Conservation (phyloP, 2,888 invertebrate species). For the Steinernema hermaphroditum region DNA sequence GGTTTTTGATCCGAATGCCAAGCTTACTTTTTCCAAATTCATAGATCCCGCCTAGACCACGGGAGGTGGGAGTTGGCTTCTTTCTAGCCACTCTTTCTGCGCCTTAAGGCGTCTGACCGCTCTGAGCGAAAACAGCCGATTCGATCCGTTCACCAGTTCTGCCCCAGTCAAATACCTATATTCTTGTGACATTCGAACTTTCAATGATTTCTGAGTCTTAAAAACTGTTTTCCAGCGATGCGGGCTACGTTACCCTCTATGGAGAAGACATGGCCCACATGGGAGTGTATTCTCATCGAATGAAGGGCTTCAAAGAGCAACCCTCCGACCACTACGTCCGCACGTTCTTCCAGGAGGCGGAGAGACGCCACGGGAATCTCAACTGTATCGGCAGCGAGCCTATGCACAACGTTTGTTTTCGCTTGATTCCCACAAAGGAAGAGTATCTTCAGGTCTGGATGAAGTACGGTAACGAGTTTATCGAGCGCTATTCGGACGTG, state of each 20-base stretch:
- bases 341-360: slow-evolving; percentile 77
- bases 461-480: slow-evolving; percentile 60
- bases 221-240: too few relatives aligned
- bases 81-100: too few relatives aligned
- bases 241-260: slow-evolving; percentile 75
- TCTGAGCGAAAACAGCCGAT: too few relatives aligned
- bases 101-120: too few relatives aligned
- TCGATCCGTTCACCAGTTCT: too few relatives aligned
- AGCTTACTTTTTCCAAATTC: too few relatives aligned
- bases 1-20: too few relatives aligned
- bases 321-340: slow-evolving; percentile 90
- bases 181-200: too few relatives aligned
- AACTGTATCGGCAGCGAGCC: slow-evolving; percentile 78
- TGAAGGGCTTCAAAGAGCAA: slow-evolving; percentile 80
- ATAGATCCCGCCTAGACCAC: too few relatives aligned
- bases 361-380: slow-evolving; percentile 67
- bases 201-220: too few relatives aligned
- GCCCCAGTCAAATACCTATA: too few relatives aligned
- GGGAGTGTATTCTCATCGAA: slow-evolving; percentile 73
- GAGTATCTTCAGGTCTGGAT: slow-evolving; percentile 50
- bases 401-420: slow-evolving; percentile 70
- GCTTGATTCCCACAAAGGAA: not conserved
- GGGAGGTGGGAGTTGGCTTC: too few relatives aligned
- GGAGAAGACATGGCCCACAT: slow-evolving; percentile 80
- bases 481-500: not conserved